These are phyloP conservation scores for Drosophila recens DNA, from an alignment of 2,888 invertebrate genomes.

Conservation along the genomic window DNA sequence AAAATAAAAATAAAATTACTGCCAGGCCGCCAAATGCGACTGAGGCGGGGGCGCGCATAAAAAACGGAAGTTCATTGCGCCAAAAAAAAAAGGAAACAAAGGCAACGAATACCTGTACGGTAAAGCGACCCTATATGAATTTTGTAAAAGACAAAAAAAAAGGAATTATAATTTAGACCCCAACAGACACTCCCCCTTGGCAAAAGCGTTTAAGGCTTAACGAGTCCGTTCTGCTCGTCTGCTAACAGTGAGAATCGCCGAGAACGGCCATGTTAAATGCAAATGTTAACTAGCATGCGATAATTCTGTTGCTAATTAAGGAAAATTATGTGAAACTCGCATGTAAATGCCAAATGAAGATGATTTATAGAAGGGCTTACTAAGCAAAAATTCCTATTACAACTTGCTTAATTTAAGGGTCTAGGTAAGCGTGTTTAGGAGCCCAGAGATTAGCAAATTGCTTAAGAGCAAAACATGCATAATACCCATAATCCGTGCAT, in stretches of 20 bases:
- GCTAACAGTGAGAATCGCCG: constrained; percentile 29
- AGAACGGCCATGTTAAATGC: constrained; percentile 30
- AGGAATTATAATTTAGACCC: neutral
- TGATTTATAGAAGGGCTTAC: constrained; percentile 5
- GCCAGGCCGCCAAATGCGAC: constrained; percentile 25
- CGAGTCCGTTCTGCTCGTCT: neutral
- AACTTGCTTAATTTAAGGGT: neutral
- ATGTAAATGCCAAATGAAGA: constrained; percentile 18
- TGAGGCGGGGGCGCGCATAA: constrained; percentile 65
- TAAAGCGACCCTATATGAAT: neutral
- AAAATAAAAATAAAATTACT: constrained; percentile 35
- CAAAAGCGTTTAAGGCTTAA: neutral
- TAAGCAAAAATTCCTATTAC: neutral
- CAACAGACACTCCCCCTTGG: neutral
- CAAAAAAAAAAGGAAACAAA: constrained; percentile 16
- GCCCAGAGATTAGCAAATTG: constrained; percentile 17
- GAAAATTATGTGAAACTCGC: constrained; percentile 34
- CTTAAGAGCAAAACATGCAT: neutral
- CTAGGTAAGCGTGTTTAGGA: constrained; percentile 18
- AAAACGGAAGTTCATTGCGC: constrained; percentile 73
- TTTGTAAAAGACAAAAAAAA: neutral
- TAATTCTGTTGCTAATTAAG: constrained; percentile 20
- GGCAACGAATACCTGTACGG: neutral
- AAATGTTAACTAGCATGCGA: constrained; percentile 56
- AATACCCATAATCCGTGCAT: neutral